A percentile compares a stretch with the other conserved stretches of the same genome.
These are phyloP conservation scores for Trissoscelio sp. DNA, from an alignment of 2,888 invertebrate genomes.

Conservation along the genomic window DNA sequence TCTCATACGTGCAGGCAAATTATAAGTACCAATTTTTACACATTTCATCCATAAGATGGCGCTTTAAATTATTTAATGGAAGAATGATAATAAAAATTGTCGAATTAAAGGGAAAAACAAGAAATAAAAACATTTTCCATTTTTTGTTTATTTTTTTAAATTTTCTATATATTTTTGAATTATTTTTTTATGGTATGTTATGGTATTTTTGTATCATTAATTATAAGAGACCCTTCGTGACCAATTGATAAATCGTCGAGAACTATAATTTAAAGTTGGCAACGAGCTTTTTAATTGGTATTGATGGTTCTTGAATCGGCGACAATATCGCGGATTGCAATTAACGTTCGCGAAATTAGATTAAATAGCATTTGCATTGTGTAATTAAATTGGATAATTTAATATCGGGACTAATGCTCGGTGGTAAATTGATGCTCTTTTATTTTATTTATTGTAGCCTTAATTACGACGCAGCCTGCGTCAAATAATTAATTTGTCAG, in stretches of 20 bases:
- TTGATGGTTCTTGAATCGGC: slow-evolving; percentile 30
- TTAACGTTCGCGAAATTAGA: slow-evolving; percentile 48
- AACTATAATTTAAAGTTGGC: slow-evolving; percentile 22
- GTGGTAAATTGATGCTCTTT: too few species aligned
- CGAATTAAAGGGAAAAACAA: too few species aligned
- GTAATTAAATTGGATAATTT: slow-evolving; percentile 47
- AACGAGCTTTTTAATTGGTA: slow-evolving; percentile 23
- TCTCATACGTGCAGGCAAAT: slow-evolving; percentile 39
- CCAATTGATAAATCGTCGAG: slow-evolving; percentile 12
- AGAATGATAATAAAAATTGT: too few species aligned
- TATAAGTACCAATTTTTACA: not conserved
- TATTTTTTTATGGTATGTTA: too few species aligned
- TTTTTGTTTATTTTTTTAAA: too few species aligned
- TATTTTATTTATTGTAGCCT: slow-evolving; percentile 32
- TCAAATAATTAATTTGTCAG: slow-evolving; percentile 32
- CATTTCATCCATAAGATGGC: too few species aligned
- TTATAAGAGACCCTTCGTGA: too few species aligned
- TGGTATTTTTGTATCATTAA: too few species aligned
- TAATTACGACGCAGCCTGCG: slow-evolving; percentile 16
- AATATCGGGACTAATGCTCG: slow-evolving; percentile 11
- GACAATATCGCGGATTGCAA: slow-evolving; percentile 41
- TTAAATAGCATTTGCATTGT: slow-evolving; percentile 51
- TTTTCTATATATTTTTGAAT: too few species aligned
- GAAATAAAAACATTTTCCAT: too few species aligned
- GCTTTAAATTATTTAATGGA: too few species aligned